Percentiles rank a stretch among this genome's conserved stretches.
phyloP scores from a whole-genome alignment of 2,797 vertebrate genomes.

The Centropyge bicolor region DNA sequence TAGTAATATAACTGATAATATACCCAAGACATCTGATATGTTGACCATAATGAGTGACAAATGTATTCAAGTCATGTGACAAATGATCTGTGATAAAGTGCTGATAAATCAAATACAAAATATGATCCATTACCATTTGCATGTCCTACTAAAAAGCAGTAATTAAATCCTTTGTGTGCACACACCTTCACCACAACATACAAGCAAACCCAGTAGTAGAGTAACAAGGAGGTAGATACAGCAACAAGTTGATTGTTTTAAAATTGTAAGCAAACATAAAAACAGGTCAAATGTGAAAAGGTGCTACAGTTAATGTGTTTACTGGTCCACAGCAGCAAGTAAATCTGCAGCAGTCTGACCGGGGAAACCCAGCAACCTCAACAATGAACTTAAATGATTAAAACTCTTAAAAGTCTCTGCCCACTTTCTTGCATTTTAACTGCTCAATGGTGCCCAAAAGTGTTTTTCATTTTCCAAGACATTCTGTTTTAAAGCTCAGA shows the following conservation, averaged over 20 bases:
- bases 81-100: conserved; percentile 59
- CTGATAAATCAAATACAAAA: conserved; percentile 42
- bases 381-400: neutral
- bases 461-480: conserved; percentile 8
- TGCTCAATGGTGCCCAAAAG: conserved; percentile 24
- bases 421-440: conserved; percentile 11
- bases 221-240: conserved; percentile 50
- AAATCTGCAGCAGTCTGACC: neutral
- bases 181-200: conserved; percentile 40
- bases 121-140: conserved; percentile 5
- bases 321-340: conserved; percentile 17
- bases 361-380: conserved; percentile 4
- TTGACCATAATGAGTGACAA: conserved; percentile 29
- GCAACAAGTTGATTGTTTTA: conserved; percentile 20
- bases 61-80: conserved; percentile 37
- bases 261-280: conserved; percentile 19
- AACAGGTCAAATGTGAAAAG: conserved; percentile 28
- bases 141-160: conserved; percentile 11
- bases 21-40: conserved; percentile 23
- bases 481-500: conserved; percentile 23
- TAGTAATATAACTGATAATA: conserved; percentile 1
- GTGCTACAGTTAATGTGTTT: conserved; percentile 8
- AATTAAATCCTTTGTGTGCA: conserved; percentile 23
- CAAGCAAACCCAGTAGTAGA: conserved; percentile 37
- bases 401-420: conserved; percentile 2